phyloP scores from a whole-genome alignment of 2,888 invertebrate species.

The Nebria brevicollis region DNA sequence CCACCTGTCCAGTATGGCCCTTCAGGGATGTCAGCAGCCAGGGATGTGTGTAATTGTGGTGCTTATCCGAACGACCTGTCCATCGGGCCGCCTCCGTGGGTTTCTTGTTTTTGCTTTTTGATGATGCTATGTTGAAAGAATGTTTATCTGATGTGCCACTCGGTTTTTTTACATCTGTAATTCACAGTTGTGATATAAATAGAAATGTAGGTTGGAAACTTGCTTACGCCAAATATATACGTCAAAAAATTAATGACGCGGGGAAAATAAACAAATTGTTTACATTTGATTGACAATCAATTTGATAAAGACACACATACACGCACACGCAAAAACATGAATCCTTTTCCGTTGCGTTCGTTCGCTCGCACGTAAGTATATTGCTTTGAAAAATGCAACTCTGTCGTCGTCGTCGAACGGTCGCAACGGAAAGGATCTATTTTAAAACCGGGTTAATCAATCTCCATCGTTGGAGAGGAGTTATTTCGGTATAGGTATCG shows the following conservation, averaged over 20 bases:
- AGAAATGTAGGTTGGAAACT: conserved; percentile 10
- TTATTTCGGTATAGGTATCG: conserved; percentile 20
- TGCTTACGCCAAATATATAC: conserved; percentile 7
- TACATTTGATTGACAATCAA: conserved; percentile 26
- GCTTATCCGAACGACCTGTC: conserved; percentile 62
- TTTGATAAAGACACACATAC: conserved; percentile 8
- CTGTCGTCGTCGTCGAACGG: neutral
- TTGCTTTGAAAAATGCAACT: neutral
- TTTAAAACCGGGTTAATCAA: conserved; percentile 30
- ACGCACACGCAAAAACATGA: neutral
- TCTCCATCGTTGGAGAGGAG: conserved; percentile 24
- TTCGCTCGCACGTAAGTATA: too few species aligned
- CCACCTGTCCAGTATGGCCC: conserved; percentile 80
- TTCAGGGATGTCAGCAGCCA: conserved; percentile 85
- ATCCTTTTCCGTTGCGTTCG: too few species aligned
- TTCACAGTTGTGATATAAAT: neutral
- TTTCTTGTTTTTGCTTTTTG: conserved; percentile 60
- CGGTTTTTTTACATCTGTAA: conserved; percentile 39
- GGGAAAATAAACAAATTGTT: conserved; percentile 34
- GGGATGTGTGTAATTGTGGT: conserved; percentile 73
- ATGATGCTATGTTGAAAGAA: conserved; percentile 55
- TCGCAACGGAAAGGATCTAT: conserved; percentile 11
- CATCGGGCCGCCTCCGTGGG: conserved; percentile 58
- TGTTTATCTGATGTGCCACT: neutral
- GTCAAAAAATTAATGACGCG: conserved; percentile 26